Percentiles rank a stretch among this genome's conserved stretches.
Conservation (phyloP, 2,797 vertebrate genomes). For the Smutsia temminckii region DNA sequence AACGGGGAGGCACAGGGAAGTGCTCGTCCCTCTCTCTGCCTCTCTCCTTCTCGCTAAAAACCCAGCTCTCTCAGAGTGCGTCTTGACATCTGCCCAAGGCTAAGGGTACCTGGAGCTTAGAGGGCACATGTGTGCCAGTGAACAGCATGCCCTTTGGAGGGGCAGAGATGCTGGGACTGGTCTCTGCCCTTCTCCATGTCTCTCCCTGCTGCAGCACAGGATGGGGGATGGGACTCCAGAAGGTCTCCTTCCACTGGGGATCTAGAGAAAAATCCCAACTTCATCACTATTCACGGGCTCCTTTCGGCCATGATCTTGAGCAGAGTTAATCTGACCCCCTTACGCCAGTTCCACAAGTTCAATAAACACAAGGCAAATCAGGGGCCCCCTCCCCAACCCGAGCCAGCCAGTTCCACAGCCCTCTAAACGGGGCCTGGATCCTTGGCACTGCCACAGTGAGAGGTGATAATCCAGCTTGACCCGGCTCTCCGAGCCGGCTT, state of each 20-base stretch:
- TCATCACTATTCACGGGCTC: background rate
- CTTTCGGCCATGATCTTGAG: background rate
- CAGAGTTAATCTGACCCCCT: background rate
- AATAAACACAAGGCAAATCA: background rate
- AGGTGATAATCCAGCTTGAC: no score
- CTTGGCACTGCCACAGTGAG: background rate
- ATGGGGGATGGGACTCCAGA: background rate
- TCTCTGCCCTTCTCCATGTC: background rate
- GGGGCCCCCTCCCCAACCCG: background rate
- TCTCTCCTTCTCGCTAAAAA: background rate
- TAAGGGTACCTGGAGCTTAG: background rate
- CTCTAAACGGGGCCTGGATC: background rate
- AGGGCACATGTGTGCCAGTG: background rate
- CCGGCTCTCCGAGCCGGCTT: background rate
- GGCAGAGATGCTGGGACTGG: background rate
- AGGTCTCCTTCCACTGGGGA: background rate
- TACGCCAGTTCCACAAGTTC: background rate
- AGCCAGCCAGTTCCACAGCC: background rate
- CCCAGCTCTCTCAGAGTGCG: background rate
- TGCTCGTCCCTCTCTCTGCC: background rate
- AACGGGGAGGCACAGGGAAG: background rate
- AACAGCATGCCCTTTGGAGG: background rate
- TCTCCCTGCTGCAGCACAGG: background rate
- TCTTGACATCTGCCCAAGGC: background rate
- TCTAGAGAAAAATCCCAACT: background rate